phyloP scores from a whole-genome alignment of 2,797 vertebrate genomes.

The Pterois miles region DNA sequence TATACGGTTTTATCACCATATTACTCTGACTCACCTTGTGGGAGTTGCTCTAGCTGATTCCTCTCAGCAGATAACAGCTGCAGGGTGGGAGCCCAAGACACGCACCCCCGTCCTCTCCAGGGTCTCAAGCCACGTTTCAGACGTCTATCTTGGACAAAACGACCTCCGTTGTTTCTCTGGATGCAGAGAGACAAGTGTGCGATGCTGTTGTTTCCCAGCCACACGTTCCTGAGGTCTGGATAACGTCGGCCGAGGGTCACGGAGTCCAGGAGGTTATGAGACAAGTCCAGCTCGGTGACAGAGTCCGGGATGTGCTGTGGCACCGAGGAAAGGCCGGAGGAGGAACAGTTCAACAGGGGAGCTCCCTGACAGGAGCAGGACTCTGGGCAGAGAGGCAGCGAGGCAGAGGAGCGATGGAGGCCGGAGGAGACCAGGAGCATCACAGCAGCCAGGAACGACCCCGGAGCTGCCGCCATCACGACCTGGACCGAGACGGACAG shows the following conservation, averaged over 20 bases:
- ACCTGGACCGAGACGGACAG: not conserved
- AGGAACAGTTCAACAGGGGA: slow-evolving; percentile 83
- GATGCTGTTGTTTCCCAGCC: slow-evolving; percentile 87
- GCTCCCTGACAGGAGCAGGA: slow-evolving; percentile 73
- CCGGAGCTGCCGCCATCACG: slow-evolving; percentile 65
- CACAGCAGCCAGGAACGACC: slow-evolving; percentile 31
- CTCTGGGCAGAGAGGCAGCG: slow-evolving; percentile 60
- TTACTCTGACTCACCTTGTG: slow-evolving; percentile 86
- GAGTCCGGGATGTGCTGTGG: slow-evolving; percentile 60
- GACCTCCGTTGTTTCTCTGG: slow-evolving; percentile 8
- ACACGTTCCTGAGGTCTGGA: slow-evolving; percentile 74
- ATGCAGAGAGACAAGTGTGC: slow-evolving; percentile 79
- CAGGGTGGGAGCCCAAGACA: slow-evolving; percentile 81
- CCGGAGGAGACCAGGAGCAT: slow-evolving; percentile 62
- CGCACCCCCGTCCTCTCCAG: slow-evolving; percentile 29
- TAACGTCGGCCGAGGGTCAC: slow-evolving; percentile 51
- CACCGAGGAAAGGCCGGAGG: slow-evolving; percentile 61
- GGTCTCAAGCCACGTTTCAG: slow-evolving; percentile 11
- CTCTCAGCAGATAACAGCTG: slow-evolving; percentile 84
- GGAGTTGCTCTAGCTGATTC: slow-evolving; percentile 84
- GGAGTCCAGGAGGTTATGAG: slow-evolving; percentile 74
- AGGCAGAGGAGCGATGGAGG: slow-evolving; percentile 37
- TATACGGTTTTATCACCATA: slow-evolving; percentile 14
- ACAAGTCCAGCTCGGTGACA: slow-evolving; percentile 77
- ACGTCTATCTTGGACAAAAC: slow-evolving; percentile 43